phyloP scores from a whole-genome alignment of 1,140 invertebrate species.

The Cecropterus lyciades region DNA sequence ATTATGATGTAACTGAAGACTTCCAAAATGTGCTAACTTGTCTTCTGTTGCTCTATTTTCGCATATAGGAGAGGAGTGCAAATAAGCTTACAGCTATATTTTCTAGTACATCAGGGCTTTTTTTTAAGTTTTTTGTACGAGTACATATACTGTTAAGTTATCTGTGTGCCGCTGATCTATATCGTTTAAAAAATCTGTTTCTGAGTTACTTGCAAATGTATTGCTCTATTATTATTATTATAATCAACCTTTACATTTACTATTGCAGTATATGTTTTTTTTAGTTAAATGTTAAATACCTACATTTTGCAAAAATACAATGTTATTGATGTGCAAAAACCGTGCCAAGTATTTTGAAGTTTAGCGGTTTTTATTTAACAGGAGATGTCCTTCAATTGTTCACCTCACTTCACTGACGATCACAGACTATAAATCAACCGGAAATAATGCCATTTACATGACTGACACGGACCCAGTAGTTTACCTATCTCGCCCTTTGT shows the following conservation, averaged over 20 bases:
- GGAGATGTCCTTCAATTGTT: slow-evolving; percentile 20
- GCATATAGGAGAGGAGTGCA: neutral
- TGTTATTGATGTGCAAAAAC: neutral
- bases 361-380: neutral
- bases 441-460: slow-evolving; percentile 39
- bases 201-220: no score
- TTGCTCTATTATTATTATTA: no score
- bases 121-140: no score
- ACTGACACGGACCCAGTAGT: slow-evolving; percentile 37
- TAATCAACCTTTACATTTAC: no score
- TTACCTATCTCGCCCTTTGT: slow-evolving; percentile 37
- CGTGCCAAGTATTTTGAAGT: slow-evolving; percentile 3
- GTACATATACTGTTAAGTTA: no score
- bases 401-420: slow-evolving; percentile 10
- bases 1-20: neutral
- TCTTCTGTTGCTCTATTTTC: neutral
- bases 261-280: no score
- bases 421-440: slow-evolving; percentile 28
- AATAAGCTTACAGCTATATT: no score
- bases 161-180: no score
- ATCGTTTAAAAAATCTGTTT: no score
- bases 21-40: neutral
- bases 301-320: neutral
- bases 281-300: no score
- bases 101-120: no score